phyloP scores from a whole-genome alignment of 2,888 invertebrate species.

The Platynereis dumerilii region DNA sequence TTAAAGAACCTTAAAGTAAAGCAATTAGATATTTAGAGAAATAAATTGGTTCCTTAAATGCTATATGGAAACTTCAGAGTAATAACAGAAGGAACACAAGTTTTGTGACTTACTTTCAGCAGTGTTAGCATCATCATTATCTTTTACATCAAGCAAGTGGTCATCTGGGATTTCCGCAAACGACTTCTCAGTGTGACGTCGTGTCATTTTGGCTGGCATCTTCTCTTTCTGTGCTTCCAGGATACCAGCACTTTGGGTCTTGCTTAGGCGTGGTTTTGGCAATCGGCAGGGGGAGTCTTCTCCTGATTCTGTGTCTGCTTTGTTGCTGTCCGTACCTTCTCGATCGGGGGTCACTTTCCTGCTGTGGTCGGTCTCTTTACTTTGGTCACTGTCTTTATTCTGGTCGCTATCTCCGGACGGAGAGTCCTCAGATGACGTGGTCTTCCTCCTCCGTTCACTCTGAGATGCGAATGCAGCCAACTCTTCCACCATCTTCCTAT shows the following conservation, averaged over 20 bases:
- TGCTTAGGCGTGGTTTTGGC: conserved; percentile 8
- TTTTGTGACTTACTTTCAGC: too few species aligned
- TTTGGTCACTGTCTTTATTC: conserved; percentile 41
- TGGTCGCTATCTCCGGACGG: conserved; percentile 35
- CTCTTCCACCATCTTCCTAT: conserved; percentile 58
- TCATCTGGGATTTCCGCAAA: neutral
- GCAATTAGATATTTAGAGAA: too few species aligned
- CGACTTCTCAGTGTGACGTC: neutral
- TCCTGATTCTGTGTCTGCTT: conserved; percentile 7
- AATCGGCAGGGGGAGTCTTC: conserved; percentile 11
- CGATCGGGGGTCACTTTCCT: conserved; percentile 7
- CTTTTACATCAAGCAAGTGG: neutral
- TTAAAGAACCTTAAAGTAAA: too few species aligned
- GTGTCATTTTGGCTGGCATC: neutral
- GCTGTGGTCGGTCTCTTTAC: conserved; percentile 38
- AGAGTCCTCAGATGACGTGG: neutral
- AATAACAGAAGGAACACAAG: too few species aligned
- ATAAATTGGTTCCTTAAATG: too few species aligned
- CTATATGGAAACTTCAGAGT: too few species aligned
- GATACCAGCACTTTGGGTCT: conserved; percentile 19
- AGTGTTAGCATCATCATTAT: neutral
- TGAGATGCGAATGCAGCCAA: conserved; percentile 27
- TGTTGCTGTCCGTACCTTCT: neutral
- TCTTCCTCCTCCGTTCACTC: neutral
- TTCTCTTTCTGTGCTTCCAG: neutral